A percentile compares a stretch with the other conserved stretches of the same genome.
phyloP scores from a whole-genome alignment of 2,888 invertebrate genomes.

The Pantelozetes paolii region DNA sequence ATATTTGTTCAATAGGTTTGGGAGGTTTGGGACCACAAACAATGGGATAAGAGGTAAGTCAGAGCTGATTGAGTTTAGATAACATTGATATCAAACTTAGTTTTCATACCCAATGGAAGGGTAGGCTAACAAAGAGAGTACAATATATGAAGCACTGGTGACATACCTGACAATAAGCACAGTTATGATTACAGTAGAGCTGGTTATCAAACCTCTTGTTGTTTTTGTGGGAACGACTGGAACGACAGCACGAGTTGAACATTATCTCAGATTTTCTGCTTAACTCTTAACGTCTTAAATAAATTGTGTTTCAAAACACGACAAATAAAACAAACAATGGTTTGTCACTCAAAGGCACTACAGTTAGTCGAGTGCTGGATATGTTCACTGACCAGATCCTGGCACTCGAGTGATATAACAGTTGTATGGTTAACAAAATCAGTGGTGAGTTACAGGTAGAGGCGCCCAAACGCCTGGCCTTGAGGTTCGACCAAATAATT shows the following conservation, averaged over 20 bases:
- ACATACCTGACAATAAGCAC: slow-evolving; percentile 31
- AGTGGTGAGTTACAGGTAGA: slow-evolving; percentile 23
- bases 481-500: slow-evolving; percentile 4
- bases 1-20: slow-evolving; percentile 7
- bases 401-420: slow-evolving; percentile 11
- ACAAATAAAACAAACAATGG: slow-evolving; percentile 12
- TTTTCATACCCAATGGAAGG: not conserved
- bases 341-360: not conserved
- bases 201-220: not conserved
- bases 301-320: not conserved
- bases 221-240: slow-evolving; percentile 17
- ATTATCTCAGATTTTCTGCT: not conserved
- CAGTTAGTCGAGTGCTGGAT: not conserved
- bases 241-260: slow-evolving; percentile 26
- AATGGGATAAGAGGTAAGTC: not conserved
- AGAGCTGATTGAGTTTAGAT: not conserved
- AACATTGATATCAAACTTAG: not conserved
- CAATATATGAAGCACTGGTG: not conserved
- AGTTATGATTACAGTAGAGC: slow-evolving; percentile 24
- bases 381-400: not conserved
- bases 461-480: slow-evolving; percentile 31
- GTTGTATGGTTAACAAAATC: slow-evolving; percentile 17
- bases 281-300: not conserved
- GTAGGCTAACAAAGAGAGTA: not conserved
- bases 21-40: slow-evolving; percentile 4